These are phyloP conservation scores for Alloscopus bannaensis DNA, from an alignment of 2,888 invertebrate species.

Conservation along the genomic window DNA sequence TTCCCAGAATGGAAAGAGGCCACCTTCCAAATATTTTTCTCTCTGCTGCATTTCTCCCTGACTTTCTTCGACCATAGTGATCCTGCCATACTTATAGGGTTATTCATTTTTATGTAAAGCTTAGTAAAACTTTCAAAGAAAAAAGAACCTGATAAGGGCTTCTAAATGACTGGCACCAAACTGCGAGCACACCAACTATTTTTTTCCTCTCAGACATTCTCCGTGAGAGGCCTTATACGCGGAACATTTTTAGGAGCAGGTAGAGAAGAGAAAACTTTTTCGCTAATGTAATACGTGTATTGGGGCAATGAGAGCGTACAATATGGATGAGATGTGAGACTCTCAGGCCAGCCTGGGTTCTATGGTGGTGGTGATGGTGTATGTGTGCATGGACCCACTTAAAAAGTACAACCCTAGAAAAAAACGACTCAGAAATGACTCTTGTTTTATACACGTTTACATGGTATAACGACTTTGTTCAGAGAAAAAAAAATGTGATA, in stretches of 20 bases:
- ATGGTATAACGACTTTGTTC: too few relatives aligned
- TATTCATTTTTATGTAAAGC: background rate
- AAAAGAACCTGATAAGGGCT: background rate
- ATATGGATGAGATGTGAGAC: constrained; percentile 26
- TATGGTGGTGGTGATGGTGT: too few relatives aligned
- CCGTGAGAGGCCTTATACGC: too few relatives aligned
- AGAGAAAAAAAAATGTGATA: constrained; percentile 37
- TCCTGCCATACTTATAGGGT: background rate
- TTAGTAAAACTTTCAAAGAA: background rate
- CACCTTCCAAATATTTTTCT: background rate
- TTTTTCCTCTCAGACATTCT: background rate
- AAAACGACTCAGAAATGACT: background rate
- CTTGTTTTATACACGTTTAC: too few relatives aligned
- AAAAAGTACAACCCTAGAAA: background rate
- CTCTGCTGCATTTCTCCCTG: background rate
- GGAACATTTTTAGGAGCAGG: background rate
- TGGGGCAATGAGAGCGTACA: constrained; percentile 36
- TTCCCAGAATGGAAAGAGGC: background rate
- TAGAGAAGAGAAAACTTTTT: background rate
- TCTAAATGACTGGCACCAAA: background rate
- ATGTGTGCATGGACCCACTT: too few relatives aligned
- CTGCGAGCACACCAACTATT: too few relatives aligned
- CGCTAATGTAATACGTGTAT: background rate
- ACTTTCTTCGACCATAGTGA: background rate
- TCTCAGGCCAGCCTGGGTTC: too few relatives aligned